A percentile compares a stretch with the other conserved stretches of the same genome.
phyloP scores from a whole-genome alignment of 2,888 invertebrate species.

The Caenorhabditis angaria region DNA sequence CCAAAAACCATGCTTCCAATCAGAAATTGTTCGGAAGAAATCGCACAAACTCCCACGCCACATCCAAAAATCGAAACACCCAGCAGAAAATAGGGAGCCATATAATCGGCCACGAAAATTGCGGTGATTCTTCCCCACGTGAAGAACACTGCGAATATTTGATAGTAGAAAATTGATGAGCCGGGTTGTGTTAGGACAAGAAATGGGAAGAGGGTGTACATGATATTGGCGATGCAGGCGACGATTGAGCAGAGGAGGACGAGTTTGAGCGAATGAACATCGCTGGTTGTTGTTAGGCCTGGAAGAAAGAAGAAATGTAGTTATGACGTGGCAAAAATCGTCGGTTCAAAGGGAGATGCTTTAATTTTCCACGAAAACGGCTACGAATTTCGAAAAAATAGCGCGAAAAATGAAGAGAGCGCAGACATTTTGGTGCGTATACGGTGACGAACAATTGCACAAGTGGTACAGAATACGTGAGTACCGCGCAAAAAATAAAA shows the following conservation, averaged over 20 bases:
- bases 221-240: conserved; percentile 41
- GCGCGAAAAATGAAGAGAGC: no score
- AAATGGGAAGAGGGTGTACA: conserved; percentile 49
- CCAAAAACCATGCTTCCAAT: conserved; percentile 44
- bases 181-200: conserved; percentile 46
- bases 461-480: neutral
- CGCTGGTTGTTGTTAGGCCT: conserved; percentile 36
- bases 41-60: conserved; percentile 45
- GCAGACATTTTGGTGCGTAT: neutral
- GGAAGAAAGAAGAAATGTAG: neutral
- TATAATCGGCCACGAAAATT: conserved; percentile 40
- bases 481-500: neutral
- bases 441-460: neutral
- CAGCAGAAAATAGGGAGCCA: conserved; percentile 50
- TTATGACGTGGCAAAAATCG: neutral
- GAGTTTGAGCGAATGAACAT: conserved; percentile 42
- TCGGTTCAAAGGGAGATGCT: neutral
- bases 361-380: neutral
- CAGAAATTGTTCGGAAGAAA: conserved; percentile 44
- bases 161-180: conserved; percentile 45
- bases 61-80: conserved; percentile 50
- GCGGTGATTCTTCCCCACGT: conserved; percentile 37
- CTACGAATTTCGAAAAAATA: no score
- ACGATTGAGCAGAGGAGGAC: conserved; percentile 48
- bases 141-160: conserved; percentile 46